phyloP scores from a whole-genome alignment of 2,113 vertebrate genomes.

The Poeciliopsis retropinna region DNA sequence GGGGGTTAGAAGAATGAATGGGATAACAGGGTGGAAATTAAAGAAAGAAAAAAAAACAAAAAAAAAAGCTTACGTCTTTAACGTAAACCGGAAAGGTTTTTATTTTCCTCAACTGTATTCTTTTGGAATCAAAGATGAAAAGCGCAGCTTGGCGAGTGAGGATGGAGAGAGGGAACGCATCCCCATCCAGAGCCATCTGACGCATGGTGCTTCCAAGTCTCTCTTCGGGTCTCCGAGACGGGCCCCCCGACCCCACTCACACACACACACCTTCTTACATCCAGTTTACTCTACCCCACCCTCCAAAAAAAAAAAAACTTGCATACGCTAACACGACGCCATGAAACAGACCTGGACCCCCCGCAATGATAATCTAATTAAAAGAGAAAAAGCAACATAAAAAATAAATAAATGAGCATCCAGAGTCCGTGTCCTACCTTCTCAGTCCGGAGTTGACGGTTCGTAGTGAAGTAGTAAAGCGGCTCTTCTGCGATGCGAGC shows the following conservation, averaged over 20 bases:
- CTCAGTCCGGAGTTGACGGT: slow-evolving; percentile 31
- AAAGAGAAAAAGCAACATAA: slow-evolving; percentile 3
- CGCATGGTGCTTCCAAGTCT: slow-evolving; percentile 39
- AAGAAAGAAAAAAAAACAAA: not conserved
- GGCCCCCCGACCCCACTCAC: not conserved
- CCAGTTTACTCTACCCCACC: slow-evolving; percentile 14
- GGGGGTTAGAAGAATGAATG: not conserved
- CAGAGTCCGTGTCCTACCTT: slow-evolving; percentile 56
- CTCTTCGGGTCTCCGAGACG: slow-evolving; percentile 24
- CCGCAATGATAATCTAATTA: slow-evolving; percentile 1
- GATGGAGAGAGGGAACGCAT: slow-evolving; percentile 40
- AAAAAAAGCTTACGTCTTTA: not conserved
- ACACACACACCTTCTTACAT: not conserved
- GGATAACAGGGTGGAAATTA: not conserved
- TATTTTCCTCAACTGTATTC: not conserved
- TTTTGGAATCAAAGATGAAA: slow-evolving; percentile 23
- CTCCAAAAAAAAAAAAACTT: slow-evolving; percentile 11
- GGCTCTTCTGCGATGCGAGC: slow-evolving; percentile 20
- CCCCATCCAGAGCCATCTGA: slow-evolving; percentile 49
- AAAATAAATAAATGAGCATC: slow-evolving; percentile 1
- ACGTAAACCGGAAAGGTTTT: not conserved
- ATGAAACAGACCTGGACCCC: slow-evolving; percentile 8
- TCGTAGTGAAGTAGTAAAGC: slow-evolving; percentile 17
- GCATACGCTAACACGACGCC: slow-evolving; percentile 19
- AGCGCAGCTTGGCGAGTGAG: slow-evolving; percentile 18